Evolutionary conservation across 2,888 invertebrate genomes (phyloP), one percentile per base, ranked within the genome.

Genomic region (Strigamia maritima): DNA sequence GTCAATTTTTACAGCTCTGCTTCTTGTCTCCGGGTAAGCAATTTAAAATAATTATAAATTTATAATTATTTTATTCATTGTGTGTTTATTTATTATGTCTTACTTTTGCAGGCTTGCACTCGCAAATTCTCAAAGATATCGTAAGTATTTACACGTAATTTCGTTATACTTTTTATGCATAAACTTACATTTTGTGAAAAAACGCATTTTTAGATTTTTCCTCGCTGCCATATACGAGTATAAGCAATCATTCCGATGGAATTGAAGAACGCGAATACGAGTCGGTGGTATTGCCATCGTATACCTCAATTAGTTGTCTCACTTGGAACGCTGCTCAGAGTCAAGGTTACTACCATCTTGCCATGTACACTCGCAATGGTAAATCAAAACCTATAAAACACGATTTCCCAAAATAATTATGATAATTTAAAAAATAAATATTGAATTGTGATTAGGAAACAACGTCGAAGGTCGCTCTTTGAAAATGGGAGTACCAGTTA

Each of bases 201-300:
- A 14, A 12, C n/a, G 12, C n/a, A n/a, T 44, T 44, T 44, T 14
- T 4, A 54, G 54, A 54, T 2, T 7, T 54, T 54, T 2, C 54
- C 8, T 54, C 54, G 2, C 8, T 54, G n/a, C 54, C 54, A 3
- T 54, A 54, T 6, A 19, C 54, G 19, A 19, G 1, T 19, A 54
- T 54, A 19, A 10, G 8, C n/a, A 19, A n/a, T 54, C 19, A 54
- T 54, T 8, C 19, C 28, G 75, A 75, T 40, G 75, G 75, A 14
- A n/a, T 75, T 75, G 75, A 75, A 75, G 75, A 75, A 40, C 75
- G 75, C 1, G 75, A 38, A 40, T 75, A 75, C 35, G 28, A 28
- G n/a, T 14, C 75, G 1, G 0, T 75, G 19, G 35, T n/a, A 22
- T 14, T 75, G 35, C 75, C 75, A 7, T 75, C 75, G 0, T 75